These are phyloP conservation scores for Phasianus colchicus DNA, from an alignment of 2,113 vertebrate genomes.

Conservation along the genomic window DNA sequence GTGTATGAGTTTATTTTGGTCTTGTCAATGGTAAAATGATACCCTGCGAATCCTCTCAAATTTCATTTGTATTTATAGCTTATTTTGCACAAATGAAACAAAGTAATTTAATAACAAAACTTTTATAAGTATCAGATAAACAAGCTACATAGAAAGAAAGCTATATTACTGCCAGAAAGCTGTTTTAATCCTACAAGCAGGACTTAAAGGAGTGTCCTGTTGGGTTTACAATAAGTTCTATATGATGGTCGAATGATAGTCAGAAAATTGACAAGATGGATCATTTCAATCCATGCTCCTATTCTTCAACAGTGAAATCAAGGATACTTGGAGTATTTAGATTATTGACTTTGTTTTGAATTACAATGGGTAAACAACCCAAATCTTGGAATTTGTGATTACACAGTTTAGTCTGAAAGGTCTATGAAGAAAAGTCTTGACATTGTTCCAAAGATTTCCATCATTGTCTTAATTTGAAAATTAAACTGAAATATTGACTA, in stretches of 20 bases:
- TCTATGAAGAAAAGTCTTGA: not conserved
- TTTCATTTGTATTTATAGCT: not conserved
- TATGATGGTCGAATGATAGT: fast-evolving
- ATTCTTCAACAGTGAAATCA: not conserved
- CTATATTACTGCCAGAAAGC: not conserved
- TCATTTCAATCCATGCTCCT: not conserved
- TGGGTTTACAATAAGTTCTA: not conserved
- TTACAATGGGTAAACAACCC: not conserved
- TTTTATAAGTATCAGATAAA: not conserved
- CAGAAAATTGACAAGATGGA: not conserved
- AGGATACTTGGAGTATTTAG: not conserved
- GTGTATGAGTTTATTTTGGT: not conserved
- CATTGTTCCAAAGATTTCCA: not conserved
- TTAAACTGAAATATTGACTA: not conserved
- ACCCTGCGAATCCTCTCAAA: not conserved
- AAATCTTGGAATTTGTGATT: not conserved
- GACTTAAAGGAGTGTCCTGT: not conserved
- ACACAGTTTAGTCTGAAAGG: not conserved
- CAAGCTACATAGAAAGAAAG: not conserved
- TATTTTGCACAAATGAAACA: not conserved
- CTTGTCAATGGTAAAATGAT: not conserved
- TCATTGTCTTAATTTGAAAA: not conserved
- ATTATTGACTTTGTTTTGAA: not conserved
- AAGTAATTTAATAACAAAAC: not conserved
- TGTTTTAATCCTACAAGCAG: not conserved